Evolutionary conservation across 1,140 invertebrate genomes (phyloP), one percentile per base, ranked within the genome.

Genomic region (Stenopsyche tienmushanensis): DNA sequence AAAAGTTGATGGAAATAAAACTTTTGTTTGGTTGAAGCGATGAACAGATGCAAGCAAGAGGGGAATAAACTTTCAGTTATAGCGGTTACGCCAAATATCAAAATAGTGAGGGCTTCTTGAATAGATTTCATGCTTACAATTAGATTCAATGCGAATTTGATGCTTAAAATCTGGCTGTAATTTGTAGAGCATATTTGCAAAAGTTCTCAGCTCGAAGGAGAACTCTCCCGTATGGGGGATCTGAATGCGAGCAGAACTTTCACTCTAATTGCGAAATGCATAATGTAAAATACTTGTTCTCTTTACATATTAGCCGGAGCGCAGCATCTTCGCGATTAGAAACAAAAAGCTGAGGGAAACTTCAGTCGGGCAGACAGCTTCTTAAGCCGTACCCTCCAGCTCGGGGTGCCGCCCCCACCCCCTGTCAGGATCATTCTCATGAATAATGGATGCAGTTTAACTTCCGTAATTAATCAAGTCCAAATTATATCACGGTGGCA

Each of bases 381-480:
- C 23, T 24, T 1, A 25, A 23, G 3, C 47, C 47, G 21, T 5
- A 8, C 8, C 15, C 52, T 17, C 25, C 10, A 9, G 42, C 13
- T 25, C 25, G 29, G 29, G n/a, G 10, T 13, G 9, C 15, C 21
- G 34, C 59, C 50, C 23, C 63, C 41, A 50, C 18, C 52, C 54
- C 55, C 64, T 65, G 64, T 66, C 64, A 64, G 54, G 54, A 64
- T 66, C 60, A 66, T 60, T 70, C 64, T 47, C 54, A 65, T 70
- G 67, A 66, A 66, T 70, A 66, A 70, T 70, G 67, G 64, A 70
- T 70, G 67, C 67, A 70, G 67, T 70, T 69, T 59, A 64, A 59
- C 52, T 70, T 66, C 15, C 26, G 67, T 60, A 64, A 70, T 70
- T 70, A 66, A 70, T 69, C 67, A 69, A 66, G 23, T 62, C 34